These are phyloP conservation scores for Catonia carolina DNA, from an alignment of 2,888 invertebrate species.

Conservation along the genomic window DNA sequence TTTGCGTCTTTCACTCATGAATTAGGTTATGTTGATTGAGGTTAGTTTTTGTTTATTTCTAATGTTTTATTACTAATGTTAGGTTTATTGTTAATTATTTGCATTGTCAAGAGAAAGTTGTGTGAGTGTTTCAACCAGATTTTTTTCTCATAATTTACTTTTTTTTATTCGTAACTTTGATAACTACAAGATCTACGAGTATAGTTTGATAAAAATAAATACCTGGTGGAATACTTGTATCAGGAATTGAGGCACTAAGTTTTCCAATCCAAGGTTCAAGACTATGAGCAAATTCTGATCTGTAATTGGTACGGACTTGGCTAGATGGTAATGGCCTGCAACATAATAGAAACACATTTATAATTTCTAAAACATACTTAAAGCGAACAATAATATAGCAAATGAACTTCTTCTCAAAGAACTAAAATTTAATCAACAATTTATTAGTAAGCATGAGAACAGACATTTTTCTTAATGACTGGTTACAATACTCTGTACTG, in stretches of 20 bases:
- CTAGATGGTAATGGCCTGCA: conserved; percentile 64
- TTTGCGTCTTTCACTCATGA: no score
- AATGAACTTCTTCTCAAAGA: background rate
- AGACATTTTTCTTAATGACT: background rate
- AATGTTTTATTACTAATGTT: no score
- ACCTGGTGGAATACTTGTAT: conserved; percentile 6
- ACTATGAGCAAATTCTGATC: conserved; percentile 56
- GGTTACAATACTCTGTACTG: no score
- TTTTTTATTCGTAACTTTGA: no score
- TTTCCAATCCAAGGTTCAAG: conserved; percentile 55
- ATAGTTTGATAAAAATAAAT: no score
- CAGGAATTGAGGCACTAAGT: conserved; percentile 34
- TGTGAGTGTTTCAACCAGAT: no score
- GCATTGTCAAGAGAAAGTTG: no score
- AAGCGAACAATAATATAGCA: background rate
- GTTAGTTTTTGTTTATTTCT: no score
- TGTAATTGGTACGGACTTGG: conserved; percentile 60
- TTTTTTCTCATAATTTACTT: no score
- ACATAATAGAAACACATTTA: conserved; percentile 42
- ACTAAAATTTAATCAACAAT: background rate
- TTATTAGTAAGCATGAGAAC: background rate
- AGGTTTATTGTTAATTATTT: no score
- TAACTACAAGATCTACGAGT: no score
- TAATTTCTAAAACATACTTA: conserved; percentile 32
- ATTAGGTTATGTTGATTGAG: no score